Percentiles rank a stretch among this genome's conserved stretches.
Conservation (phyloP, 2,888 invertebrate genomes). For the Volucella bombylans region DNA sequence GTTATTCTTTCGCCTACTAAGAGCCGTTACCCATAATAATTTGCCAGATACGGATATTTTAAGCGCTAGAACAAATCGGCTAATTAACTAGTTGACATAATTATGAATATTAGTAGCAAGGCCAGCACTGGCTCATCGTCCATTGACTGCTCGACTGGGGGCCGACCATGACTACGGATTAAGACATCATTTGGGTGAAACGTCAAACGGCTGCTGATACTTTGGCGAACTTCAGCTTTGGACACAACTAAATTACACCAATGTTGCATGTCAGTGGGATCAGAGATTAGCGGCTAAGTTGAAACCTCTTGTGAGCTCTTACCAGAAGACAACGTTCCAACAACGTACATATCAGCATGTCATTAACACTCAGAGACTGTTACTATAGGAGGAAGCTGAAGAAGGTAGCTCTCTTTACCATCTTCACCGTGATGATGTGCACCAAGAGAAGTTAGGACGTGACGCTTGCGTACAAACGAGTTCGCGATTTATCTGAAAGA, state of each 20-base stretch:
- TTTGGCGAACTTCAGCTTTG: no score
- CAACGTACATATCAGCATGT: conserved; percentile 18
- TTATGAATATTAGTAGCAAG: neutral
- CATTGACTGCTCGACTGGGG: no score
- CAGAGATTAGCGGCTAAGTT: conserved; percentile 48
- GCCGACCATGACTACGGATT: no score
- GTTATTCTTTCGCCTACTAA: neutral
- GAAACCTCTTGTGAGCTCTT: conserved; percentile 22
- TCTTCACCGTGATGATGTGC: conserved; percentile 41
- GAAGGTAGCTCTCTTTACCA: conserved; percentile 16
- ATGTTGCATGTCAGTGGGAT: conserved; percentile 49
- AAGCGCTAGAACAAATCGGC: conserved; percentile 6
- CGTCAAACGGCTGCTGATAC: no score
- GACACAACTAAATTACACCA: neutral
- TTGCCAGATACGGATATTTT: neutral
- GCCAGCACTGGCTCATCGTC: no score
- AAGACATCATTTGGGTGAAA: no score
- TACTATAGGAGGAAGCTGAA: neutral
- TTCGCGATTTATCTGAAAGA: conserved; percentile 59
- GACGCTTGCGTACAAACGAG: conserved; percentile 53
- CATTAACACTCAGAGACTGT: conserved; percentile 22
- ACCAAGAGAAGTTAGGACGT: conserved; percentile 37
- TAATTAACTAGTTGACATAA: conserved; percentile 10
- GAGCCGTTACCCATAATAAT: neutral
- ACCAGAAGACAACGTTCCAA: neutral